Percentiles rank a stretch among this genome's conserved stretches.
Evolutionary conservation across 2,113 vertebrate genomes (phyloP).

Genomic region (Origma solitaria): DNA sequence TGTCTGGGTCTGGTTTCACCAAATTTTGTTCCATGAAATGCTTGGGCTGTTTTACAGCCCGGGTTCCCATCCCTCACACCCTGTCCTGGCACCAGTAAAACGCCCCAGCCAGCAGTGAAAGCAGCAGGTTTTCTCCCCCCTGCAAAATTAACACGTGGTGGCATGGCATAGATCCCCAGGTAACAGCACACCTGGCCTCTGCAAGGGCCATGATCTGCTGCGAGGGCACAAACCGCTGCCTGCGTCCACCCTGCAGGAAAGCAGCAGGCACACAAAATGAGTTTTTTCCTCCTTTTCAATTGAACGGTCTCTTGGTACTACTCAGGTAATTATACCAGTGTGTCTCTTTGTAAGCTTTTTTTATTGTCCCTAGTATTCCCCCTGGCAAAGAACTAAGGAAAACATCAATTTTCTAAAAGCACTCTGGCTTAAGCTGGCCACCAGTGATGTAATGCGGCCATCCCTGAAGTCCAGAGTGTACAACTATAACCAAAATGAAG

Average conservation of each 20-base stretch:
- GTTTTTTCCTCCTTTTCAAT: background rate
- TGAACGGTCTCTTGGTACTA: background rate
- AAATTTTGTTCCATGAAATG: background rate
- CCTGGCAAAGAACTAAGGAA: background rate
- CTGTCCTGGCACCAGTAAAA: background rate
- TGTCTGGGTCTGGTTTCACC: background rate
- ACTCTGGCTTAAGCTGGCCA: background rate
- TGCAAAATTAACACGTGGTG: background rate
- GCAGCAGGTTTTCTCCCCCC: background rate
- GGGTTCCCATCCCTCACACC: fast-evolving
- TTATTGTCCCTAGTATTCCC: background rate
- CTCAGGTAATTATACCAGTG: background rate
- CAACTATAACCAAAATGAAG: background rate
- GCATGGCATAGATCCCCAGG: fast-evolving
- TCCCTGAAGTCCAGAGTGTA: background rate
- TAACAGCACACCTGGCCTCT: background rate
- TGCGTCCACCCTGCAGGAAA: background rate
- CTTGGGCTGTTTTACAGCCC: background rate
- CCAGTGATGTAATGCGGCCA: background rate
- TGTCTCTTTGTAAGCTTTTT: background rate
- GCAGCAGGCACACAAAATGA: background rate
- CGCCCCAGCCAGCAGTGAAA: background rate
- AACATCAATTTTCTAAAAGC: background rate
- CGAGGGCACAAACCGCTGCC: background rate
- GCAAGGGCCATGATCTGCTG: background rate